Conservation (phyloP, 2,888 invertebrate species). For the Metellina segmentata region DNA sequence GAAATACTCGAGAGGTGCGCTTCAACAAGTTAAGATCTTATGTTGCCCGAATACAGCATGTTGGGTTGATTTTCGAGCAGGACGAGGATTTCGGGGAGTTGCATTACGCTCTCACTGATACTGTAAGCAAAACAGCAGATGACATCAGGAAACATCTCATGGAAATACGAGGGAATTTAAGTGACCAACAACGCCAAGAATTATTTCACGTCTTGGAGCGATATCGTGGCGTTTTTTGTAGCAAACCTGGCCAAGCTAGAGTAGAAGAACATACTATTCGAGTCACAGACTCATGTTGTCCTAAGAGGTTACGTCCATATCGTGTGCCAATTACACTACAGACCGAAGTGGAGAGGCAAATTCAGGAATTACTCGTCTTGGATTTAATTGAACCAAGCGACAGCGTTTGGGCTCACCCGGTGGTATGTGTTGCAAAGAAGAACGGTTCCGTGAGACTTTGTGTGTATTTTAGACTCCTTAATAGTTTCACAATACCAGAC, state of each 20-base stretch:
- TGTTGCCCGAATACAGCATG: not conserved
- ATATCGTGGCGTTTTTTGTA: not conserved
- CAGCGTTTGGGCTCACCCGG: too few species aligned
- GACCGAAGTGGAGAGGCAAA: not conserved
- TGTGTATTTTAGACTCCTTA: slow-evolving; percentile 12
- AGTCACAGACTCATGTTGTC: too few species aligned
- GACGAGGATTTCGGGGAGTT: slow-evolving; percentile 46
- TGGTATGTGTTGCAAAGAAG: not conserved
- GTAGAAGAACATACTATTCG: not conserved
- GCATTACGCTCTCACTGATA: not conserved
- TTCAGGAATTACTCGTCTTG: not conserved
- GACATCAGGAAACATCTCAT: not conserved
- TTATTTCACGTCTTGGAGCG: not conserved
- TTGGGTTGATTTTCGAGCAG: slow-evolving; percentile 6
- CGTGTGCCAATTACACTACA: not conserved
- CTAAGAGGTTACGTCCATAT: not conserved
- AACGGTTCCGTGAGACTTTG: not conserved
- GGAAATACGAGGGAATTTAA: not conserved
- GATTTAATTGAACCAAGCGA: not conserved
- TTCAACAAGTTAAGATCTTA: slow-evolving; percentile 19
- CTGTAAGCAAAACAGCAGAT: not conserved
- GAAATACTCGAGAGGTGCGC: slow-evolving; percentile 17
- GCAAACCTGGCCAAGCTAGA: not conserved
- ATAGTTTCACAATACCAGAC: too few species aligned
- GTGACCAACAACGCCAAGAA: not conserved